phyloP scores from a whole-genome alignment of 2,888 invertebrate species.

The Perdita meconis region DNA sequence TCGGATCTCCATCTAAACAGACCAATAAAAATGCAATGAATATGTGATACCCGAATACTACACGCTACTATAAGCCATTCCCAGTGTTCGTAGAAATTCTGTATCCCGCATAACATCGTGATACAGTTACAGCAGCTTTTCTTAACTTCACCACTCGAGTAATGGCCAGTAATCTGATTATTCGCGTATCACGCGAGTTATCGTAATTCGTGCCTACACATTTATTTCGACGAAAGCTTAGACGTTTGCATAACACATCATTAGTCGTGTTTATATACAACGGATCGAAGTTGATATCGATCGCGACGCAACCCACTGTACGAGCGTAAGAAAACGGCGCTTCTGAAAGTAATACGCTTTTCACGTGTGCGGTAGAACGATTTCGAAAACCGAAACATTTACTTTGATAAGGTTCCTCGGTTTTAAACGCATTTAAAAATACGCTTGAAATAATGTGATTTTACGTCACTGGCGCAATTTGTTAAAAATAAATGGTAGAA shows the following conservation, averaged over 20 bases:
- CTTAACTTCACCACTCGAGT: constrained; percentile 20
- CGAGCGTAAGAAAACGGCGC: constrained; percentile 49
- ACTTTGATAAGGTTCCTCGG: not conserved
- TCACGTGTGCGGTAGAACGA: constrained; percentile 34
- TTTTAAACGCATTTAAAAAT: not conserved
- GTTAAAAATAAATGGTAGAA: too few species aligned
- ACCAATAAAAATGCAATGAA: constrained; percentile 16
- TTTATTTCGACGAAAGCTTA: constrained; percentile 51
- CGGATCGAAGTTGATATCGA: constrained; percentile 67
- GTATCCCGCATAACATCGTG: not conserved
- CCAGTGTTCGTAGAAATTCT: not conserved
- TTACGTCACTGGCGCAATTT: too few species aligned
- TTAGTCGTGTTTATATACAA: constrained; percentile 65
- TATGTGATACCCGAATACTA: constrained; percentile 11
- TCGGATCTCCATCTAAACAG: constrained; percentile 92
- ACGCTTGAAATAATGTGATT: constrained; percentile 14
- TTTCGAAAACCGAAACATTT: constrained; percentile 5
- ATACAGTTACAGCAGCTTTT: constrained; percentile 2
- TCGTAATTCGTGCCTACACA: constrained; percentile 27
- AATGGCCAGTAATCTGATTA: constrained; percentile 32
- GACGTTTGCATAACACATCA: constrained; percentile 62
- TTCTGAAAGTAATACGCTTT: constrained; percentile 56
- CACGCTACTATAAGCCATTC: constrained; percentile 6
- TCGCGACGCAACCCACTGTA: constrained; percentile 38
- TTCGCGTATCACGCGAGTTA: constrained; percentile 49